Evolutionary conservation across 1,140 invertebrate species (phyloP).

Genomic region (Tetramorium simillimum): DNA sequence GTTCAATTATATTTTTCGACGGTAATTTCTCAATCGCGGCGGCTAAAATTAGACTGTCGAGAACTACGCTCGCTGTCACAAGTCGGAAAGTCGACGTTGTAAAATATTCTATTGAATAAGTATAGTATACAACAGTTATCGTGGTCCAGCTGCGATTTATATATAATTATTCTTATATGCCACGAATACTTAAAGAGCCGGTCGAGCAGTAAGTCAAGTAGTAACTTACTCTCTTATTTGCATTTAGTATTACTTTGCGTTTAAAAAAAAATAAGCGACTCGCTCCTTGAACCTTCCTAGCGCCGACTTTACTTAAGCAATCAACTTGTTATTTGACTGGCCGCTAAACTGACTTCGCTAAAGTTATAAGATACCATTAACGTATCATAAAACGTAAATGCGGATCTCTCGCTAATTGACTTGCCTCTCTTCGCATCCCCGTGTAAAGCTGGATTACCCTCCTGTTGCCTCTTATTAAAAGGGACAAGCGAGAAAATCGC

Average conservation of each 20-base stretch:
- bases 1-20: background rate
- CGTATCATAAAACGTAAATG: slow-evolving; percentile 47
- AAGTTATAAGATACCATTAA: slow-evolving; percentile 44
- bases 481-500: slow-evolving; percentile 36
- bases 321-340: slow-evolving; percentile 43
- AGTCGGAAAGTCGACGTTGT: background rate
- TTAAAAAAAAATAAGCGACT: slow-evolving; percentile 20
- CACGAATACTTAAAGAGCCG: slow-evolving; percentile 12
- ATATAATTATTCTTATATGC: slow-evolving; percentile 36
- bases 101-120: background rate
- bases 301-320: slow-evolving; percentile 18
- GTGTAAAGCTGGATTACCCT: slow-evolving; percentile 31
- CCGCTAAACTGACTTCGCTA: slow-evolving; percentile 32
- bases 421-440: background rate
- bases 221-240: slow-evolving; percentile 30
- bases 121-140: background rate
- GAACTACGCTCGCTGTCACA: background rate
- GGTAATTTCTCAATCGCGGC: background rate
- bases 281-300: slow-evolving; percentile 17
- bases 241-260: slow-evolving; percentile 39
- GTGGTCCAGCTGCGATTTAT: slow-evolving; percentile 28
- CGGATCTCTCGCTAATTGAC: slow-evolving; percentile 47
- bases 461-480: slow-evolving; percentile 25
- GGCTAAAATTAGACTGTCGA: background rate
- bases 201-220: background rate